Evolutionary conservation across 1,140 invertebrate species (phyloP), one percentile per base, ranked within the genome.

Genomic region (Leguminivora glycinivorella): DNA sequence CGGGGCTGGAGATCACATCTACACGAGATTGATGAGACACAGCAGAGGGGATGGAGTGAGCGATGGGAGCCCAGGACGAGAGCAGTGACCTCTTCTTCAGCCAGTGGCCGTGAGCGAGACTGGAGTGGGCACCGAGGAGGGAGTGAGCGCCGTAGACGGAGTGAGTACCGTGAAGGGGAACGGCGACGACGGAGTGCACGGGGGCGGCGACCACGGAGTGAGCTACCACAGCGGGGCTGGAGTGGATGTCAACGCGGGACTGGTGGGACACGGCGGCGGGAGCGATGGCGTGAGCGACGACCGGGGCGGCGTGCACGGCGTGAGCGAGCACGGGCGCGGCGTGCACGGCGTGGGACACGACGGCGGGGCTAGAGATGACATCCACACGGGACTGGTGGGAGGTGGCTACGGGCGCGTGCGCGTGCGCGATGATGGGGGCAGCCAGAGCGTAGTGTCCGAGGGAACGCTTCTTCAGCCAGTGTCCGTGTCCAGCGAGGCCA

Each of bases 231-330:
- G 87, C 79, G 25, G 85, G 84, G 72, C 79, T 80, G 68, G 81
- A 75, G 74, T 73, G 81, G 12, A 90, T 77, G 56, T 87, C 84
- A 19, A 86, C 83, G 24, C 83, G 80, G 63, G 86, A 85, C 52
- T 88, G 85, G 72, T 90, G 87, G 24, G 83, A 84, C 22, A 87
- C 82, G 68, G 87, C 85, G 47, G 82, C 68, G 19, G 82, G 84
- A 9, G 83, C 80, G 6, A 76, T 68, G 6, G 72, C 56, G 72
- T 72, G 76, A 25, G 77, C 72, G n/a, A 76, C 22, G 26, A 72
- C 67, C 66, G 76, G 71, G 4, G 75, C 34, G 22, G 75, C 40
- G 25, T 56, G 47, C 24, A 31, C 68, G 40, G 26, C 43, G 29
- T 38, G 25, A 24, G 68, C 68, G 26, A 52, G 47, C 47, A 52